A percentile compares a stretch with the other conserved stretches of the same genome.
Conservation (phyloP, 1,140 invertebrate genomes). For the Calephelis virginiensis region DNA sequence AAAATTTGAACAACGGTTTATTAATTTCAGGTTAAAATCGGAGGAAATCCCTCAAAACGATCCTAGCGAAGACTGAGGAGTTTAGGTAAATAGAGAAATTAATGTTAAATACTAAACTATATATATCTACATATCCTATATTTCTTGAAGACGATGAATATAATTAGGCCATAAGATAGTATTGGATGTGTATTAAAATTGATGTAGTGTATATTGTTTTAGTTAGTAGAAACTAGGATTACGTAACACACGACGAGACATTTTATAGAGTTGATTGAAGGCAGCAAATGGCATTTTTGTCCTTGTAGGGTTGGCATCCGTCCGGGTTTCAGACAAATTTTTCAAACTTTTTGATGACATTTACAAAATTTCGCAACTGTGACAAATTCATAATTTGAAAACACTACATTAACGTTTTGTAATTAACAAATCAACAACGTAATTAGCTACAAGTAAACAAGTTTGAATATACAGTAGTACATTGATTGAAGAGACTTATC, state of each 20-base stretch:
- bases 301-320: slow-evolving; percentile 9
- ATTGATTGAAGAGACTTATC: neutral
- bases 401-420: neutral
- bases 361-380: slow-evolving; percentile 7
- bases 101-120: slow-evolving; percentile 28
- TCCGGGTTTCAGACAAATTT: slow-evolving; percentile 20
- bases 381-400: neutral
- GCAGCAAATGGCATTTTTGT: slow-evolving; percentile 1
- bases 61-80: slow-evolving; percentile 52
- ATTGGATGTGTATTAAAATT: slow-evolving; percentile 9
- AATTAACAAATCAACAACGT: neutral
- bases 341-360: slow-evolving; percentile 20
- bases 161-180: slow-evolving; percentile 2
- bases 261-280: neutral
- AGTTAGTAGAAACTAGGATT: neutral
- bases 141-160: neutral
- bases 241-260: neutral
- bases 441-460: neutral
- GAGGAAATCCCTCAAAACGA: slow-evolving; percentile 48
- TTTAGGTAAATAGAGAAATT: slow-evolving; percentile 44
- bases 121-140: slow-evolving; percentile 26
- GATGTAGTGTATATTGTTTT: slow-evolving; percentile 3
- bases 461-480: neutral
- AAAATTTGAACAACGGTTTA: slow-evolving; percentile 54
- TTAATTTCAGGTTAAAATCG: slow-evolving; percentile 67